Conservation (phyloP, 2,888 invertebrate genomes). For the Hermaeophaga mercurialis region DNA sequence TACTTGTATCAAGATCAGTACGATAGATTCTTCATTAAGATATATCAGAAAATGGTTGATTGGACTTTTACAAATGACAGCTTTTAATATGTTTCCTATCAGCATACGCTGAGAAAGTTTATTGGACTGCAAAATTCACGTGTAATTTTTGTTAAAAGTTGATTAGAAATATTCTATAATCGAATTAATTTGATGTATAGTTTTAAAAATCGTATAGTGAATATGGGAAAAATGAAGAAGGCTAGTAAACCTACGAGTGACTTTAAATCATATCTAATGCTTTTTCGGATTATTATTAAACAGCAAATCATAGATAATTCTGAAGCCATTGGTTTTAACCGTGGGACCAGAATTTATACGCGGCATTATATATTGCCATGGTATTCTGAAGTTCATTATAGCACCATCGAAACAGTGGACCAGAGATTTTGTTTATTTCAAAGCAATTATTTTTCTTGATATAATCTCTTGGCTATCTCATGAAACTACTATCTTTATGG, state of each 20-base stretch:
- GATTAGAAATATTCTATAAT: too few relatives aligned
- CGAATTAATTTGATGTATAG: neutral
- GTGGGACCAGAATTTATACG: slow-evolving; percentile 53
- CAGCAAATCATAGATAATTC: slow-evolving; percentile 45
- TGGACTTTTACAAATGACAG: slow-evolving; percentile 13
- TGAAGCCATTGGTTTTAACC: slow-evolving; percentile 45
- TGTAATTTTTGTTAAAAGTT: too few relatives aligned
- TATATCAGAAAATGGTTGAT: slow-evolving; percentile 13
- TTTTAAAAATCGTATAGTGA: neutral
- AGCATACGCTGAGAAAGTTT: neutral
- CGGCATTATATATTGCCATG: slow-evolving; percentile 49
- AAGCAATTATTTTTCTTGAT: slow-evolving; percentile 33
- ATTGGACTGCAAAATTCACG: slow-evolving; percentile 4
- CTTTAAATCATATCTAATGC: slow-evolving; percentile 28
- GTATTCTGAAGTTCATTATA: slow-evolving; percentile 51
- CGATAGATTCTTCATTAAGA: slow-evolving; percentile 13
- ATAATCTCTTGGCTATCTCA: slow-evolving; percentile 30
- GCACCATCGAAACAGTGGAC: slow-evolving; percentile 47
- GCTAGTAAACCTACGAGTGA: slow-evolving; percentile 25
- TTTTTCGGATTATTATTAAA: slow-evolving; percentile 38
- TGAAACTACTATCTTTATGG: slow-evolving; percentile 43
- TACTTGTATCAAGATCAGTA: slow-evolving; percentile 4
- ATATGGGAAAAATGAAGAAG: too few relatives aligned
- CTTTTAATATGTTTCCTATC: slow-evolving; percentile 12
- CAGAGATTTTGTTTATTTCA: slow-evolving; percentile 37